Base-by-base conservation (phyloP, 2,113 vertebrate species). In the Podiceps cristatus region DNA sequence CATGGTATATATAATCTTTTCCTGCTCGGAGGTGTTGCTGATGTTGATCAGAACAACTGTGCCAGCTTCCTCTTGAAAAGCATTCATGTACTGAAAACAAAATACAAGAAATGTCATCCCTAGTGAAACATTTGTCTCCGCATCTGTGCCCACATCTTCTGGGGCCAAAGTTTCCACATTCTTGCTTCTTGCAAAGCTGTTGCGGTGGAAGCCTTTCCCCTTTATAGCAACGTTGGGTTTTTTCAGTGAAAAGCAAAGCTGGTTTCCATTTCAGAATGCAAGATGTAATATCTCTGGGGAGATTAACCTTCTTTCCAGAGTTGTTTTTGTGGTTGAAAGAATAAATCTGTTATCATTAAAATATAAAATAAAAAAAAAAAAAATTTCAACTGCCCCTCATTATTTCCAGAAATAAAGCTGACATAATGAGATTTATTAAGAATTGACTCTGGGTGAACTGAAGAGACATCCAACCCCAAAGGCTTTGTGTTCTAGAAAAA, bases 301-400 rank as follows among this genome's bases (percentile, higher is more conserved):
- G 45, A 82, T 93, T 86, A 95, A 91, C 89, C 91, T 91, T 91
- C 58, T 78, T 91, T 76, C 58, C 77, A 66, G 73, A 73, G 77
- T 53, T 87, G 69, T 18, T 87, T 73, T 82, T 96, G 88, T 93
- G 83, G 73, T 72, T 69, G 66, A 90, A 96, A 85, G 72, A 81
- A 86, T 75, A 91, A 95, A 88, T 93, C 88, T 89, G 64, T 93
- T 97, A 94, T 72, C 79, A 68, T 87, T 90, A 74, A 80, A 92
- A 75, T 33, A 33, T 6, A 5, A 17, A 50, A 75, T 62, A 19
- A 45, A 45, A 45, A 18, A 23, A 69, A 45, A 59, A 60, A 79
- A 23, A 69, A 45, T 53, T 56, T 42, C 42, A 50, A 75, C 94
- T 89, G 80, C 83, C 84, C 68, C 86, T 95, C 94, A 18, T 95